Evolutionary conservation across 2,113 vertebrate genomes (phyloP).

Genomic region (Clinocottus analis): DNA sequence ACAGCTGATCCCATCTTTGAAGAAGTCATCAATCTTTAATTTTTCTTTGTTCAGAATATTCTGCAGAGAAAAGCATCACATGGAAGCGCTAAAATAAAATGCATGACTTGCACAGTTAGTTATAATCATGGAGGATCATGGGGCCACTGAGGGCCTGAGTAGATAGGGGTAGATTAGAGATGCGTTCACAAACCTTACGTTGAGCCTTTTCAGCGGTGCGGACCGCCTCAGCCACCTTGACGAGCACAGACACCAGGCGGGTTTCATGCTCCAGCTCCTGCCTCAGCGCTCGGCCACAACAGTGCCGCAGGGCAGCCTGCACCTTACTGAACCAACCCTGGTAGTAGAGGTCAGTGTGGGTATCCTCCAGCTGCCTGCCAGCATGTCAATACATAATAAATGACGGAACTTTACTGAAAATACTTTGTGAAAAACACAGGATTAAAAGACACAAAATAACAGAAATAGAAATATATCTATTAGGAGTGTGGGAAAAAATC

Average conservation of each 20-base stretch:
- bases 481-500: too few species aligned
- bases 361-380: constrained; percentile 90
- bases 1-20: constrained; percentile 84
- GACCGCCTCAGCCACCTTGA: constrained; percentile 87
- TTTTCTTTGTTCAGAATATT: constrained; percentile 83
- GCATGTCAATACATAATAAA: not conserved
- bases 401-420: not conserved
- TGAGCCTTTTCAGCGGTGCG: constrained; percentile 81
- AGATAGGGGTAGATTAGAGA: not conserved
- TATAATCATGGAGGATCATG: not conserved
- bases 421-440: not conserved
- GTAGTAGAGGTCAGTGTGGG: constrained; percentile 87
- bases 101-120: not conserved
- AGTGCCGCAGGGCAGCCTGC: constrained; percentile 88
- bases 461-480: too few species aligned
- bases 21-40: constrained; percentile 86
- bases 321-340: constrained; percentile 91
- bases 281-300: constrained; percentile 88
- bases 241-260: constrained; percentile 85
- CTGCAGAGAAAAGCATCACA: constrained; percentile 64
- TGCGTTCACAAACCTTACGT: constrained; percentile 83
- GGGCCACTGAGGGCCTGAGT: not conserved
- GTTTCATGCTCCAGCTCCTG: constrained; percentile 90
- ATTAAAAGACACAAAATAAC: not conserved
- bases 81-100: not conserved